Conservation (phyloP, 1,140 invertebrate species). For the Drosophila neocordata region DNA sequence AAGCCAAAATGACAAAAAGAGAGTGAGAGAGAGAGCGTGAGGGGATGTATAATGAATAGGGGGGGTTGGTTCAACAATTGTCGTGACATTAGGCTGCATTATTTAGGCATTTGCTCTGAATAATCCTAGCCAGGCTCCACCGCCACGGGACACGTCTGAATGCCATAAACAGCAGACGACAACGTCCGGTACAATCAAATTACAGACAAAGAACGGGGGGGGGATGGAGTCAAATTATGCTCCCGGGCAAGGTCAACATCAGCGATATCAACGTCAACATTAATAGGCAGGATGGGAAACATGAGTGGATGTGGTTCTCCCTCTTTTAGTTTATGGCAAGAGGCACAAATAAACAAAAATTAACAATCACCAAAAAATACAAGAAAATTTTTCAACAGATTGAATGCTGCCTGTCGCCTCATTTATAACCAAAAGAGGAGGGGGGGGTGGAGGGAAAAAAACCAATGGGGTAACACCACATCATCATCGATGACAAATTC, state of each 20-base stretch:
- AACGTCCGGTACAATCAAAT: slow-evolving; percentile 49
- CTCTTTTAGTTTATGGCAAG: neutral
- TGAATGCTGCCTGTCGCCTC: neutral
- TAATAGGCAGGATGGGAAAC: neutral
- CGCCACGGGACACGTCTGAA: slow-evolving; percentile 21
- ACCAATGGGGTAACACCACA: neutral
- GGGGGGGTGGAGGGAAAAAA: neutral
- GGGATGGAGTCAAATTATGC: neutral
- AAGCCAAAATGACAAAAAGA: no score
- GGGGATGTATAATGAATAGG: no score
- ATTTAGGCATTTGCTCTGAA: slow-evolving; percentile 63
- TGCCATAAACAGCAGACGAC: slow-evolving; percentile 30
- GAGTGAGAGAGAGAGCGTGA: no score
- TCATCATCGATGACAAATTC: slow-evolving; percentile 29
- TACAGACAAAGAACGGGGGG: slow-evolving; percentile 21
- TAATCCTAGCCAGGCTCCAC: slow-evolving; percentile 37
- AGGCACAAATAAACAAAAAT: neutral
- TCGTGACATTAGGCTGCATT: slow-evolving; percentile 54
- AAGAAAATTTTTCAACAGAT: neutral
- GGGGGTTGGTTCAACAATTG: neutral
- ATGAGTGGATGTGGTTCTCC: neutral
- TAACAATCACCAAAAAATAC: neutral
- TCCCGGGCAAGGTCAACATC: slow-evolving; percentile 5
- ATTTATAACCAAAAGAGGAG: neutral
- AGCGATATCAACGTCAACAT: neutral